phyloP scores from a whole-genome alignment of 1,140 invertebrate species.

The Conopomorpha cramerella region DNA sequence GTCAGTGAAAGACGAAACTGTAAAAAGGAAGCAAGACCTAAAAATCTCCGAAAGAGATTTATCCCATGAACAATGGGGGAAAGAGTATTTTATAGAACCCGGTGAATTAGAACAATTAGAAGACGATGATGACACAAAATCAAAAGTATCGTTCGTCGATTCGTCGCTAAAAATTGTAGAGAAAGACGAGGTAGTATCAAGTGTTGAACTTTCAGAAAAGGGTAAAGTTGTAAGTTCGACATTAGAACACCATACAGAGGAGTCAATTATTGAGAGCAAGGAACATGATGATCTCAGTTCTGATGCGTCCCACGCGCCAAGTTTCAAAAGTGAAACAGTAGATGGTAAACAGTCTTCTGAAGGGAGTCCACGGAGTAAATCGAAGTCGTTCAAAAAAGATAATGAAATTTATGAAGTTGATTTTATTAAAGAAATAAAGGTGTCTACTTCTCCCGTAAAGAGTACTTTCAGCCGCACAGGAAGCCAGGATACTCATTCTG shows the following conservation, averaged over 20 bases:
- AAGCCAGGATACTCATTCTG: conserved; percentile 63
- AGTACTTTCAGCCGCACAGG: conserved; percentile 55
- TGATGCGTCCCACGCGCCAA: conserved; percentile 52
- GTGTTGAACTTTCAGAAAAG: conserved; percentile 49
- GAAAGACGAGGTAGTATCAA: conserved; percentile 49
- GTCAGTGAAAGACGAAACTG: conserved; percentile 50
- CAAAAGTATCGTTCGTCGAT: conserved; percentile 40
- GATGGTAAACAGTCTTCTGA: conserved; percentile 45
- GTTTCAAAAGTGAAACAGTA: conserved; percentile 53
- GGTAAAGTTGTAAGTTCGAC: conserved; percentile 52
- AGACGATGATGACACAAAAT: conserved; percentile 40
- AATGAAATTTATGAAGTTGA: conserved; percentile 57
- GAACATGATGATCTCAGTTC: conserved; percentile 58
- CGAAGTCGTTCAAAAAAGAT: conserved; percentile 51
- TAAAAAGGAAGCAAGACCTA: conserved; percentile 53
- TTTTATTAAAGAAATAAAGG: conserved; percentile 59
- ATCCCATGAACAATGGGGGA: conserved; percentile 59
- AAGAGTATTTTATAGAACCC: conserved; percentile 56
- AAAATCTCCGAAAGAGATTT: conserved; percentile 58
- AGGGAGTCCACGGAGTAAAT: conserved; percentile 47
- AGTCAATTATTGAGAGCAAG: conserved; percentile 57
- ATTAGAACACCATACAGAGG: conserved; percentile 53
- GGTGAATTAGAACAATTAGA: conserved; percentile 46
- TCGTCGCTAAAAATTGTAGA: conserved; percentile 48
- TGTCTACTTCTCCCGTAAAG: conserved; percentile 52